Base-by-base conservation (phyloP, 2,888 invertebrate species). In the Exocentrus adspersus region DNA sequence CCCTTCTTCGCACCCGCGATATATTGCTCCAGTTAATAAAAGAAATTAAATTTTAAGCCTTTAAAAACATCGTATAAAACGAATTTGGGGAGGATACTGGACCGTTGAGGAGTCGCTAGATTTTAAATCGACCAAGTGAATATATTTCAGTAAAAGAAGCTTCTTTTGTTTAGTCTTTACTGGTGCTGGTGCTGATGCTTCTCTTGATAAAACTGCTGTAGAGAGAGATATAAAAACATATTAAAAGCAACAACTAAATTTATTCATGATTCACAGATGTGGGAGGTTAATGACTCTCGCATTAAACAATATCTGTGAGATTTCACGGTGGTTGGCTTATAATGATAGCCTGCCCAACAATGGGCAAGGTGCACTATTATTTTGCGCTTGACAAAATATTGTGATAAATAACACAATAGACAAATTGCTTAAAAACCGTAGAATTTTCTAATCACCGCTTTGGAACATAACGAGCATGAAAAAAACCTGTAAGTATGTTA, bases 251-350 rank as follows among this genome's bases (percentile, higher is more conserved):
- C 53, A 41, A 41, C 21, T 41, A 53, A 53, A 51, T 41, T n/a
- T 53, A 54, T 14, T 21, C 16, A 21, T 41, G 54, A 54, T 12
- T 56, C 45, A 32, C 42, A n/a, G 12, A 57, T 46, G 30, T 57
- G 57, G 66, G 68, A 76, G 77, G 78, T 78, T 78, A 77, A 75
- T 75, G 77, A 77, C 78, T 75, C 73, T 21, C 72, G 71, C 74
- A 76, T 74, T 72, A 76, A 74, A 77, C 75, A 77, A 76, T 77
- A 76, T 75, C 75, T 76, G 75, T 75, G 72, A 78, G 74, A 77
- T 77, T 77, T 78, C 74, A 77, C 77, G 77, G 75, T 78, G 72
- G 72, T 72, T 76, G 78, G 73, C 73, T 75, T 72, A 73, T 74
- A 75, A 76, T 72, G 74, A 73, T 74, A 73, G 69, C 70, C 68